Base-by-base conservation (phyloP, 2,797 vertebrate genomes). In the Setipinna tenuifilis region DNA sequence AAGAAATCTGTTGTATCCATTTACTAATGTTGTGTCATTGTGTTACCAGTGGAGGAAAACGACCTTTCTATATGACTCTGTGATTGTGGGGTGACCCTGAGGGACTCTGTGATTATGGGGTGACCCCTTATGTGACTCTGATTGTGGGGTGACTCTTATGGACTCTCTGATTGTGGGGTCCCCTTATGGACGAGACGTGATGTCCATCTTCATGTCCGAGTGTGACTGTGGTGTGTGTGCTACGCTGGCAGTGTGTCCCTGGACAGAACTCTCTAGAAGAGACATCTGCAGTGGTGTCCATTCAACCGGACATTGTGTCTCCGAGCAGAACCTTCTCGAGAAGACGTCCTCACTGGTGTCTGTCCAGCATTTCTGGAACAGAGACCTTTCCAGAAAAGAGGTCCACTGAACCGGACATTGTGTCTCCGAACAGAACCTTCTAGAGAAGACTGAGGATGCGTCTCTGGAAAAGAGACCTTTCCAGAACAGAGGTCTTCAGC, bases 11-110 rank as follows among this genome's bases (percentile, higher is more conserved):
- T 91, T 94, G 94, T 95, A 93, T 93, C 94, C 94, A 93, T 95
- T 94, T 94, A 95, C 93, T 94, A 95, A 95, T 94, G 94, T 95
- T 94, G 94, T 94, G 94, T 94, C 94, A 95, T 94, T 95, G 94
- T 95, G 94, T 94, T 94, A 93, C 92, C 88, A 92, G 91, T 93
- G 89, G 91, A 93, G 92, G 86, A 65, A 90, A 93, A 90, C 86
- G 88, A 92, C 88, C 93, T 95, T 94, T 95, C 93, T 95, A 94
- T 93, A 94, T 93, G 90, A 93, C 92, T 93, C 94, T 94, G 94
- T 93, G 92, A 94, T 94, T 94, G 94, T 95, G 94, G 94, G 94
- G 92, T 93, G 93, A 94, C 92, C 93, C 93, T 93, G 93, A 91
- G 92, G 92, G 87, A 93, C 92, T 93, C 94, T 94, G 94, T 93